Base-by-base conservation (phyloP, 2,888 invertebrate genomes). In the Idaea biselata region DNA sequence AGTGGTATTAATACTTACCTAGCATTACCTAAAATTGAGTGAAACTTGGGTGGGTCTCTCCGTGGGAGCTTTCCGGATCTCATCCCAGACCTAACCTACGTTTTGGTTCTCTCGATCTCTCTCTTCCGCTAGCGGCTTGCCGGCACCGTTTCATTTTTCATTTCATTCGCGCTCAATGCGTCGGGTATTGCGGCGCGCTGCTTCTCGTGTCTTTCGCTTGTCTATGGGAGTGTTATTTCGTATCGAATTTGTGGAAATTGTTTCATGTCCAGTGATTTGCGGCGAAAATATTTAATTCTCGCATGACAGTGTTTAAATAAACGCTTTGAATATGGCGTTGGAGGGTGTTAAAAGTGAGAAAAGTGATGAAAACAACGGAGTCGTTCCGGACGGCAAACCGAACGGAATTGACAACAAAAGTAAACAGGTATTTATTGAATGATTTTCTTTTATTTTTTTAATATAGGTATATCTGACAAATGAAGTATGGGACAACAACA, bases 361-460 rank as follows among this genome's bases (percentile, higher is more conserved):
- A 87, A 88, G 88, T 87, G 93, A 89, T 73, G 91, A 92, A 84
- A 93, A 90, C 86, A 93, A 90, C 84, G 90, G 89, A 74, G 91
- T 88, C 77, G 83, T 91, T 71, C 87, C 88, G 75, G 93, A 93
- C 82, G 83, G 88, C 81, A 93, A 93, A 83, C 86, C 91, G 81
- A 93, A 93, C 84, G 93, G 93, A 84, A 93, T 89, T 82, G 93
- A 93, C 89, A 93, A 91, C 88, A 93, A 91, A 87, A 91, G 88
- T 88, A 93, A 94, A 89, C 94, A 94, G 91, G 92, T 91, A 90
- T 75, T 68, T 75, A 81, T 77, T 73, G 72, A 75, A 75, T 76
- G 72, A 68, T 75, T 76, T 80, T 79, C 80, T 78, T 71, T 72
- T 73, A 75, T 81, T 82, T 79, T 73, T 70, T 59, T 58, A n/a